Conservation (phyloP, 2,113 vertebrate genomes). For the Aspiorhynchus laticeps region DNA sequence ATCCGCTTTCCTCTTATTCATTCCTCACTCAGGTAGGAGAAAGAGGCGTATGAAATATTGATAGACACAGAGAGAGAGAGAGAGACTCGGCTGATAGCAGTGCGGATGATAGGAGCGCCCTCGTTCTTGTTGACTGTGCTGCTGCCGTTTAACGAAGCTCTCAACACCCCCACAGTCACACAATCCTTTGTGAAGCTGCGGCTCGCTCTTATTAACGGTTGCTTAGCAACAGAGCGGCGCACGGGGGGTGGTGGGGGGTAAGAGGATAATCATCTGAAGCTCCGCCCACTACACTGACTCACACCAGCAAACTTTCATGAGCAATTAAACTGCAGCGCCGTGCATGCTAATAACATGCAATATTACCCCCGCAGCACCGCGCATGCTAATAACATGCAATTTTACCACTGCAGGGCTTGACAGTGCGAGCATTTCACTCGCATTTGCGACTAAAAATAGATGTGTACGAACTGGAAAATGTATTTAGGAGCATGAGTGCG, state of each 20-base stretch:
- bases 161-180: conserved; percentile 32
- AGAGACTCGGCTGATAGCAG: neutral
- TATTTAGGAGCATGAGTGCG: too few species aligned
- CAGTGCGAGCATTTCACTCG: too few species aligned
- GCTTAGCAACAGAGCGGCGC: conserved; percentile 11
- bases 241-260: neutral
- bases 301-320: neutral
- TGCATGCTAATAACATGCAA: too few species aligned
- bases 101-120: neutral
- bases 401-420: too few species aligned
- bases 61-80: conserved; percentile 8
- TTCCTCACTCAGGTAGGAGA: conserved; percentile 14
- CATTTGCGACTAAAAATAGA: too few species aligned
- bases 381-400: too few species aligned
- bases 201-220: conserved; percentile 10
- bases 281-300: conserved; percentile 19
- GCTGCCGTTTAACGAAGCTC: neutral
- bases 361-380: too few species aligned
- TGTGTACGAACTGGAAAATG: too few species aligned
- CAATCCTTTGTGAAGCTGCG: conserved; percentile 6
- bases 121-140: neutral
- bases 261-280: conserved; percentile 16
- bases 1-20: neutral
- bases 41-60: conserved; percentile 17
- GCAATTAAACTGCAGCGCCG: neutral